Evolutionary conservation across 2,888 invertebrate species (phyloP), one percentile per base, ranked within the genome.

Genomic region (Xestia sexstrigata): DNA sequence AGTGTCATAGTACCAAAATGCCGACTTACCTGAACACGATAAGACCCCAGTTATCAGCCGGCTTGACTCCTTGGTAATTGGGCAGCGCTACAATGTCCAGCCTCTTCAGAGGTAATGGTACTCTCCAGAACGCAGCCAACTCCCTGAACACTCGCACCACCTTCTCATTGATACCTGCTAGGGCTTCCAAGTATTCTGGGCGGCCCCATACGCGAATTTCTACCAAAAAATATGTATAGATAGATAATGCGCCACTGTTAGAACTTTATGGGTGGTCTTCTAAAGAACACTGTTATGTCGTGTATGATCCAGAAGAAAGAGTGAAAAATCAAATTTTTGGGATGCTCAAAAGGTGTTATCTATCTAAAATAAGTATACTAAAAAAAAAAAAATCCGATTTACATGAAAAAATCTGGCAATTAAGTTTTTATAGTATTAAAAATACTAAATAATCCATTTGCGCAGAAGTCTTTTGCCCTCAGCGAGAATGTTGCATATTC

Each of bases 21-120:
- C 20, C 2, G 15, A 92, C 95, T 95, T 96, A 98, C 98, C 97
- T 98, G 92, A 98, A 98, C 58, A 98, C 96, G 84, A 98, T 97
- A 4, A 98, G 95, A 7, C 98, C 98, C 98, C 98, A 98, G 89
- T 97, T 98, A 88, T 98, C 98, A 7, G 98, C 97, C 0, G 98
- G 98, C 86, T 98, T 97, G 3, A 98, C 97, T 0, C 98, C 97
- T 82, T 97, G 97, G 84, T 98, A 97, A 82, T 97, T 97, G 0
- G 98, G 98, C 70, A 98, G 94, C 0, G 98, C 98, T 0, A 98
- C 97, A 4, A 98, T 94, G 91, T 98, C 98, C 82, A 98, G 92
- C 90, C 97, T 97, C 0, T 97, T 96, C 62, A 98, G 90, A 0
- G 98, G 98, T 80, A 98, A 96, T 0, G 97, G 97, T n/a, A 97